These are phyloP conservation scores for Cryptophagus acutangulus DNA, from an alignment of 2,888 invertebrate species.

Conservation along the genomic window DNA sequence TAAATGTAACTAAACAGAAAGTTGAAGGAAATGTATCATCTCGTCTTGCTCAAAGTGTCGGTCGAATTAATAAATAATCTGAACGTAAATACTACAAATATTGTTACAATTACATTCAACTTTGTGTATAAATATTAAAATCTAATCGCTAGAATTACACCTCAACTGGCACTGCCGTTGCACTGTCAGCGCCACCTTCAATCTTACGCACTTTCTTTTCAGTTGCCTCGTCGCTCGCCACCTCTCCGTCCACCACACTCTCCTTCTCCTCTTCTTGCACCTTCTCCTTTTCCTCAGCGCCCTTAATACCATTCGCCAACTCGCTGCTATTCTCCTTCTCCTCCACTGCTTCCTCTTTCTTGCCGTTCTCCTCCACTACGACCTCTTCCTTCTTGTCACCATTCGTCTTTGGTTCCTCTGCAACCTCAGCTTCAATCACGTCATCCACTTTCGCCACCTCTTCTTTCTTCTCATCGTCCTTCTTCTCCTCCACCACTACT, in stretches of 20 bases:
- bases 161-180: not conserved
- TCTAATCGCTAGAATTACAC: conserved; percentile 27
- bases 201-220: too few relatives aligned
- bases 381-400: conserved; percentile 20
- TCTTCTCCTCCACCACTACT: conserved; percentile 17
- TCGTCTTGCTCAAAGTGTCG: not conserved
- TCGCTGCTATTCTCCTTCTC: conserved; percentile 48
- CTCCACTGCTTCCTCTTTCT: conserved; percentile 22
- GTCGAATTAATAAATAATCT: conserved; percentile 14
- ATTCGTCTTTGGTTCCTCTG: conserved; percentile 16
- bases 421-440: conserved; percentile 9
- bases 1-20: conserved; percentile 18
- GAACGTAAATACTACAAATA: conserved; percentile 28
- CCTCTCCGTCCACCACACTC: too few relatives aligned
- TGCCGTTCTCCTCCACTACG: conserved; percentile 16
- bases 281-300: conserved; percentile 20
- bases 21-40: conserved; percentile 13
- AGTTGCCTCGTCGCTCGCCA: too few relatives aligned
- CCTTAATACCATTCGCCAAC: conserved; percentile 37
- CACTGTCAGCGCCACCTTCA: conserved; percentile 1
- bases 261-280: conserved; percentile 4
- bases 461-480: conserved; percentile 8
- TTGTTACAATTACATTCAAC: conserved; percentile 27
- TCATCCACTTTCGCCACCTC: conserved; percentile 11
- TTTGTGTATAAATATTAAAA: conserved; percentile 22